A percentile compares a stretch with the other conserved stretches of the same genome.
Conservation (phyloP, 2,888 invertebrate genomes). For the Sminthurides aquaticus region DNA sequence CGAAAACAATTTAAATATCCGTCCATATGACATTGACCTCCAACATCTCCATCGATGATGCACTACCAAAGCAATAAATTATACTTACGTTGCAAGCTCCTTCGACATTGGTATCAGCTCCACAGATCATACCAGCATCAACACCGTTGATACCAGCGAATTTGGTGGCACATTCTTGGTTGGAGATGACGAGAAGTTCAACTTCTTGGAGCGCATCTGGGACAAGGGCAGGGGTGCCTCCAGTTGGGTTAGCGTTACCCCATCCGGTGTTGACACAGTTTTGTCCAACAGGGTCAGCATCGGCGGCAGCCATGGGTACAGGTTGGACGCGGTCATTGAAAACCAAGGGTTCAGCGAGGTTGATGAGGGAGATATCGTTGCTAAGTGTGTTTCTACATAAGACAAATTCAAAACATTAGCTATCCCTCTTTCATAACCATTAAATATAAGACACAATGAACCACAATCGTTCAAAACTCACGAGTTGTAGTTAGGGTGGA, state of each 20-base stretch:
- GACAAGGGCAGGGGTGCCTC: constrained; percentile 15
- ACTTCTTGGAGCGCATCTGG: constrained; percentile 24
- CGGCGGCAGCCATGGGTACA: constrained; percentile 10
- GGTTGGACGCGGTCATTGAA: constrained; percentile 26
- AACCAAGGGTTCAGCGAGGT: constrained; percentile 11
- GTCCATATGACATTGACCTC: not conserved
- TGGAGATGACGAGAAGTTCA: constrained; percentile 11
- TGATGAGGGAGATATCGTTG: constrained; percentile 20
- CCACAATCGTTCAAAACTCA: not conserved
- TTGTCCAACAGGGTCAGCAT: constrained; percentile 12
- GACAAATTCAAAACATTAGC: no score
- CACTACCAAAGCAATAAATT: not conserved
- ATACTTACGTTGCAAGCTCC: constrained; percentile 23
- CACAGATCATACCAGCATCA: constrained; percentile 18
- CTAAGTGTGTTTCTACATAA: constrained; percentile 9
- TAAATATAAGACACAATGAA: no score
- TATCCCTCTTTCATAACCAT: no score
- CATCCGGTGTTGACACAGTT: constrained; percentile 24
- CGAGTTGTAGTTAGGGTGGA: not conserved
- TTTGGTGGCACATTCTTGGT: not conserved
- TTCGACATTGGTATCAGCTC: not conserved
- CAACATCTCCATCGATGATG: not conserved
- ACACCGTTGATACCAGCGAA: not conserved
- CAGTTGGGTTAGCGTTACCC: constrained; percentile 23
- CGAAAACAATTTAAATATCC: not conserved